Evolutionary conservation across 2,797 vertebrate genomes (phyloP).

Genomic region (Chaetodon trifasciatus): DNA sequence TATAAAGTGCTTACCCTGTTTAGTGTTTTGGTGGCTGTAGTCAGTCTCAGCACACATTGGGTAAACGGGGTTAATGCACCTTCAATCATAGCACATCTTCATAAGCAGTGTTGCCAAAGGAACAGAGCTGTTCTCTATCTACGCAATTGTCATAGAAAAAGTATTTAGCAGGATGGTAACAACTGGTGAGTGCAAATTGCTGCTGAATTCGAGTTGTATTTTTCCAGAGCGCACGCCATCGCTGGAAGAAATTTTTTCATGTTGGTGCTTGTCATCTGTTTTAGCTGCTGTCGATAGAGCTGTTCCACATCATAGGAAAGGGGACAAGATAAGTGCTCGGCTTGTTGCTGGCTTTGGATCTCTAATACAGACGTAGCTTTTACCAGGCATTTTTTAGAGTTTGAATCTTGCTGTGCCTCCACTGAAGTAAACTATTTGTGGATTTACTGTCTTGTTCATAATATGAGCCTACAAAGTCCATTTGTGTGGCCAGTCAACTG

Average conservation of each 20-base stretch:
- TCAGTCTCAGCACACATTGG: neutral
- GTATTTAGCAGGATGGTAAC: slow-evolving; percentile 22
- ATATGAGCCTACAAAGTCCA: slow-evolving; percentile 69
- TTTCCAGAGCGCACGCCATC: neutral
- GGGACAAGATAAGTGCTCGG: slow-evolving; percentile 24
- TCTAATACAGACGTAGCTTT: slow-evolving; percentile 14
- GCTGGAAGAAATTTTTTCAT: slow-evolving; percentile 2
- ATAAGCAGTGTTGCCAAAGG: neutral
- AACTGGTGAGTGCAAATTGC: slow-evolving; percentile 12
- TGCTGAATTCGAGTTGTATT: slow-evolving; percentile 14
- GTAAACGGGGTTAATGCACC: neutral
- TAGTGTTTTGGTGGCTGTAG: neutral
- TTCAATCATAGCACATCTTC: slow-evolving; percentile 2
- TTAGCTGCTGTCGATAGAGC: slow-evolving; percentile 7
- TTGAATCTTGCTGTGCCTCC: slow-evolving; percentile 37
- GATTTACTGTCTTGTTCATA: slow-evolving; percentile 69
- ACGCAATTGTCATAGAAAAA: neutral
- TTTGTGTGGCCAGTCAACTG: slow-evolving; percentile 77
- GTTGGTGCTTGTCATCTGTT: slow-evolving; percentile 20
- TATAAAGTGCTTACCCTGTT: slow-evolving; percentile 22
- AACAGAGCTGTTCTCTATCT: neutral
- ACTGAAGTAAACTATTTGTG: slow-evolving; percentile 54
- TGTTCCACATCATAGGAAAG: slow-evolving; percentile 16
- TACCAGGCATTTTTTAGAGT: slow-evolving; percentile 18
- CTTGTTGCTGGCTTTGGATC: slow-evolving; percentile 20